Conservation (phyloP, 2,888 invertebrate genomes). For the Branchinecta sandiegonensis region DNA sequence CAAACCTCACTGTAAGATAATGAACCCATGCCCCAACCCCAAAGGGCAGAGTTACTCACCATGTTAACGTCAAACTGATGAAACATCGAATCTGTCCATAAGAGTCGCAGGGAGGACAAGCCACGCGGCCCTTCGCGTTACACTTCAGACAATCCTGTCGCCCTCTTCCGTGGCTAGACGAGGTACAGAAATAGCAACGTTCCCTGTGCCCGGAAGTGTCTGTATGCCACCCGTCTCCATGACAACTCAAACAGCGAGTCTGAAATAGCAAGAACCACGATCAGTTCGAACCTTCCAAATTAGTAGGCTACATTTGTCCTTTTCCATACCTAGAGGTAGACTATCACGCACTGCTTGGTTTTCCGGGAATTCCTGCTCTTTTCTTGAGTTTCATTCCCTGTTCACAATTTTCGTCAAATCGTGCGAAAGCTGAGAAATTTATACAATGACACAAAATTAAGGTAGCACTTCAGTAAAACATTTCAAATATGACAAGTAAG, state of each 20-base stretch:
- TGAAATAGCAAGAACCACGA: conserved; percentile 24
- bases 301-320: too few relatives aligned
- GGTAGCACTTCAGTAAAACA: too few relatives aligned
- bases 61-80: conserved; percentile 37
- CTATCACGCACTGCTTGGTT: too few relatives aligned
- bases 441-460: too few relatives aligned
- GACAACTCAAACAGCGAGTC: conserved; percentile 37
- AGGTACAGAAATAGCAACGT: conserved; percentile 34
- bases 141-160: conserved; percentile 36
- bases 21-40: conserved; percentile 1
- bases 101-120: conserved; percentile 36
- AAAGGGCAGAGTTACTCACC: conserved; percentile 28
- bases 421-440: too few relatives aligned
- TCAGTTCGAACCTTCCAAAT: too few relatives aligned
- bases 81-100: conserved; percentile 38
- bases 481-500: too few relatives aligned
- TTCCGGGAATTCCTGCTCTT: too few relatives aligned
- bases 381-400: too few relatives aligned
- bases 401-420: too few relatives aligned
- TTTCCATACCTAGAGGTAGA: too few relatives aligned
- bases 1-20: too few relatives aligned
- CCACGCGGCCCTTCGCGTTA: conserved; percentile 35
- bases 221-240: conserved; percentile 36
- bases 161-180: conserved; percentile 34
- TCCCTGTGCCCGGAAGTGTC: conserved; percentile 33